Evolutionary conservation across 2,113 vertebrate species (phyloP), one percentile per base, ranked within the genome.

Genomic region (Prunella himalayana): DNA sequence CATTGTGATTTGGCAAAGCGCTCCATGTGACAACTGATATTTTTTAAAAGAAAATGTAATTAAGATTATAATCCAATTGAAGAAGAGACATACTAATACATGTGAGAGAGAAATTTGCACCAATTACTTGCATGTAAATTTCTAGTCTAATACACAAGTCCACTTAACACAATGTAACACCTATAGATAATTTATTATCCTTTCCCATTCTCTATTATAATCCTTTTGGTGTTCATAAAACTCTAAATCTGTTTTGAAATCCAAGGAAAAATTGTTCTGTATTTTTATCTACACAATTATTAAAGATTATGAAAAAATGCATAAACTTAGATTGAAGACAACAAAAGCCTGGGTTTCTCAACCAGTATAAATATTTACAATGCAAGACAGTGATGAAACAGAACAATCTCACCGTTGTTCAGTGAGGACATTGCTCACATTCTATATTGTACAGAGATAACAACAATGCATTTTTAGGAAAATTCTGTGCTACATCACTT

Each of bases 341-440:
- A 81, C 5, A 15, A 69, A 93, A 79, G 57, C 42, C 49, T 76
- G 30, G 35, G 30, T 64, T 88, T 76, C 49, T 71, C 41, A 37
- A 86, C 88, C 64, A 86, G 20, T 61, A 16, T 61, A 92, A 95
- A 94, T 81, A 92, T 94, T 94, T 93, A 90, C 64, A 92, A 68
- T 6, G 10, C 37, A 88, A 71, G 61, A 90, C 8, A 84, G 47
- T 20, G 22, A 83, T 49, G 85, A 93, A 90, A 64, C 28, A 71
- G 78, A 88, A 95, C 64, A 95, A 82, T 84, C 31, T 92, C 41
- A 37, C 37, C n/a, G 24, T 53, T 96, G 86, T 97, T 92, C 60
- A 71, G 15, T 8, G 23, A 81, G 25, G 45, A 93, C 93, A 95
- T 24, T 69, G 80, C 65, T 84, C 41, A 64, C 69, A 96, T 94